Evolutionary conservation across 2,113 vertebrate species (phyloP).

Genomic region (Tetrao urogallus): DNA sequence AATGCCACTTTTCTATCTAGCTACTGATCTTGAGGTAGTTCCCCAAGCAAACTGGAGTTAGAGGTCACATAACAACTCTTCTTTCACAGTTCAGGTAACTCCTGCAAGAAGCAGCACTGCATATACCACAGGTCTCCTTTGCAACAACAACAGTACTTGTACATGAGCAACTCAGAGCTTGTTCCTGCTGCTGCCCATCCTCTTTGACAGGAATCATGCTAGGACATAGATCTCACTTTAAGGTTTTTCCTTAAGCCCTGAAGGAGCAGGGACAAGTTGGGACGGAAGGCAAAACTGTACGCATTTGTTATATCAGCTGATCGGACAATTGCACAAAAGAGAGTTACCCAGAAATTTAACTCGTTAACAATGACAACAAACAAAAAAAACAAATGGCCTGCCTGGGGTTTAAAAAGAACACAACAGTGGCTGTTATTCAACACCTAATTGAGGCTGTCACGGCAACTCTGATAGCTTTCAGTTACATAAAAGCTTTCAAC

Average conservation of each 20-base stretch:
- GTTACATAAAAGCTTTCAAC: neutral
- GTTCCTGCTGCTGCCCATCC: neutral
- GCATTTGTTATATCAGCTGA: neutral
- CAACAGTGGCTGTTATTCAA: neutral
- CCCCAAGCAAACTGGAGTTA: neutral
- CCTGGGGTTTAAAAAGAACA: neutral
- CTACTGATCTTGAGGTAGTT: neutral
- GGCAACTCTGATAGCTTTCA: neutral
- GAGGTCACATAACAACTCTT: neutral
- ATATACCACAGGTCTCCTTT: neutral
- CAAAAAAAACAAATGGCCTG: no score
- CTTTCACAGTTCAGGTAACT: neutral
- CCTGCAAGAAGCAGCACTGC: neutral
- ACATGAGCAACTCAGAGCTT: neutral
- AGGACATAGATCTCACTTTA: neutral
- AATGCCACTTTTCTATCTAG: neutral
- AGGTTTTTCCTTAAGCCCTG: neutral
- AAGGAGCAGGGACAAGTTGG: neutral
- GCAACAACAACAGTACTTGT: neutral
- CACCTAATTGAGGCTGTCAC: neutral
- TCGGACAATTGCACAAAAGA: neutral
- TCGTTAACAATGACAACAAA: constrained; percentile 8
- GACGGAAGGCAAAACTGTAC: neutral
- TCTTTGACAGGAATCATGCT: neutral
- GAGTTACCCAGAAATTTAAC: neutral